These are phyloP conservation scores for Amphibalanus amphitrite DNA, from an alignment of 1,140 invertebrate genomes.

Conservation along the genomic window DNA sequence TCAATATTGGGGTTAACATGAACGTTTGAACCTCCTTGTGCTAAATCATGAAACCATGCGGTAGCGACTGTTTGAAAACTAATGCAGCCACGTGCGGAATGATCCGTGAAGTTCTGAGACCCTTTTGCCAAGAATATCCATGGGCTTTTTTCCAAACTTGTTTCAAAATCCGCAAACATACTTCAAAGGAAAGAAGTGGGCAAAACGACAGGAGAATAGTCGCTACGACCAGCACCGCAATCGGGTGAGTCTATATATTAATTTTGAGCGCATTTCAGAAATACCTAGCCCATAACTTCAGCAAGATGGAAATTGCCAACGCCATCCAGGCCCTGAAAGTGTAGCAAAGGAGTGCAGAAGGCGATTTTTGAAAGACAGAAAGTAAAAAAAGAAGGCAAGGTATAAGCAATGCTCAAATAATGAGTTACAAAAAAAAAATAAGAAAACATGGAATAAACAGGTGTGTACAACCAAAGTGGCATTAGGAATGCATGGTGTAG, in stretches of 20 bases:
- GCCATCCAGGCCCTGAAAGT: no score
- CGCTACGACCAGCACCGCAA: neutral
- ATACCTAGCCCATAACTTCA: no score
- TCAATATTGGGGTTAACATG: neutral
- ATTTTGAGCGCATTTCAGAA: no score
- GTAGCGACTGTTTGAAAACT: neutral
- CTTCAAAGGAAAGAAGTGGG: neutral
- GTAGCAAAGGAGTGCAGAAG: no score
- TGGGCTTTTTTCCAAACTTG: neutral
- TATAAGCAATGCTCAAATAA: no score
- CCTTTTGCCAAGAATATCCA: neutral
- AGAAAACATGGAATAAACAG: no score
- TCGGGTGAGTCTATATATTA: neutral
- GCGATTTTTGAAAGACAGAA: no score
- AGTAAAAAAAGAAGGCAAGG: no score
- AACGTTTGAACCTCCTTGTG: neutral
- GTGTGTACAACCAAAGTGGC: no score
- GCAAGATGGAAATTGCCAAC: no score
- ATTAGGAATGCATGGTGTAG: no score
- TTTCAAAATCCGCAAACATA: neutral
- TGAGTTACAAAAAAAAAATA: no score
- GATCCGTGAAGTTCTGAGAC: neutral
- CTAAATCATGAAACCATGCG: neutral
- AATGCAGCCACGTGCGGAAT: neutral
- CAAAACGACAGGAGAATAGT: neutral